A percentile compares a stretch with the other conserved stretches of the same genome.
Evolutionary conservation across 2,888 invertebrate genomes (phyloP).

Genomic region (Mythimna lalbum): DNA sequence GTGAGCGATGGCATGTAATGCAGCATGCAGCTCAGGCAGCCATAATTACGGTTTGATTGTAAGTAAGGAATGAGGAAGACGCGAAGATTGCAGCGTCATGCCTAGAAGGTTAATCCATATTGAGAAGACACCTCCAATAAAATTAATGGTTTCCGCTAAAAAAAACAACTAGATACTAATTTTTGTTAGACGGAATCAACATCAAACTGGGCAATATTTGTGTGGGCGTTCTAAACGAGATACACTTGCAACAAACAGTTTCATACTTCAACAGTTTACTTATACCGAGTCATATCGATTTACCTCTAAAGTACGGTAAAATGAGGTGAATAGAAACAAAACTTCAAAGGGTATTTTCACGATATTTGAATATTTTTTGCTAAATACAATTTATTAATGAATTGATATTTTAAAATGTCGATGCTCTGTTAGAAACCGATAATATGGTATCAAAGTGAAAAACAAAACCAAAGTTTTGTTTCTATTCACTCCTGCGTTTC

Average conservation of each 20-base stretch:
- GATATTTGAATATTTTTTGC: no score
- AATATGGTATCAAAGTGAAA: no score
- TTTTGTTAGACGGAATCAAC: constrained; percentile 11
- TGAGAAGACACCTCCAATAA: constrained; percentile 49
- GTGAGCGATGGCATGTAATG: constrained; percentile 17
- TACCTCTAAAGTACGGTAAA: constrained; percentile 10
- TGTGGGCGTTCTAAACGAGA: constrained; percentile 6
- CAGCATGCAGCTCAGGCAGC: constrained; percentile 10
- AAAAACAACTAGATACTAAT: constrained; percentile 23
- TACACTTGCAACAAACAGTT: not conserved
- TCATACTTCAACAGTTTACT: constrained; percentile 21
- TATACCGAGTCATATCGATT: constrained; percentile 15
- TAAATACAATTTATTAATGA: no score
- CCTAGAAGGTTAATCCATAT: constrained; percentile 59
- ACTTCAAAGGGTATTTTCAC: no score
- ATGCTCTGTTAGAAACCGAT: no score
- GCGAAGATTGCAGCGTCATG: constrained; percentile 37
- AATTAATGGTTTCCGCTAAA: constrained; percentile 39
- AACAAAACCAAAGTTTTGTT: no score
- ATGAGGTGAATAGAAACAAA: no score
- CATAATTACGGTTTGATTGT: constrained; percentile 37
- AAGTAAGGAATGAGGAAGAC: constrained; percentile 57
- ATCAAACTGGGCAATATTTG: constrained; percentile 6
- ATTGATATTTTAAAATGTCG: no score
- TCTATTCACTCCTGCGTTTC: no score